These are phyloP conservation scores for Potamilus streckersoni DNA, from an alignment of 1,140 invertebrate genomes.

Conservation along the genomic window DNA sequence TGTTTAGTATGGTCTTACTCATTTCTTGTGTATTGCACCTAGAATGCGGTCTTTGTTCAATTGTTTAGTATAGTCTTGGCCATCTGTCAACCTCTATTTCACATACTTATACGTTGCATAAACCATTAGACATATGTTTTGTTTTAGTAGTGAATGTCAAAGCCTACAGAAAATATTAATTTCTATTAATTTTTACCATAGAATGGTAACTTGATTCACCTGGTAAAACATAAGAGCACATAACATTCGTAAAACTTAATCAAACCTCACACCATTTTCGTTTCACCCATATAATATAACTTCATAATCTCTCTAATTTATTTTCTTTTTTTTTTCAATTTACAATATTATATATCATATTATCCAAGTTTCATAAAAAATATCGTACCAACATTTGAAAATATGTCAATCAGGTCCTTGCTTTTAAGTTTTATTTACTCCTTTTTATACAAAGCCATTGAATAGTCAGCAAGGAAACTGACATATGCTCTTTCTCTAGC, in stretches of 20 bases:
- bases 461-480: too few relatives aligned
- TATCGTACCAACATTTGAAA: too few relatives aligned
- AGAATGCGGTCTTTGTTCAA: too few relatives aligned
- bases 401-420: too few relatives aligned
- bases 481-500: too few relatives aligned
- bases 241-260: not conserved
- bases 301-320: not conserved
- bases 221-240: not conserved
- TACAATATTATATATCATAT: too few relatives aligned
- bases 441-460: too few relatives aligned
- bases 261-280: not conserved
- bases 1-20: too few relatives aligned
- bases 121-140: not conserved
- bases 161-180: not conserved
- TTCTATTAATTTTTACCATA: conserved; percentile 1
- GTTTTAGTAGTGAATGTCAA: not conserved
- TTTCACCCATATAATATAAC: conserved; percentile 2
- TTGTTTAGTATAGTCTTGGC: too few relatives aligned
- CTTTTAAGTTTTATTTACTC: too few relatives aligned
- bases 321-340: not conserved
- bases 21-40: too few relatives aligned
- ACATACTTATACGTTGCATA: not conserved
- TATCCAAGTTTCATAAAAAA: too few relatives aligned
- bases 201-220: not conserved
- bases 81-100: conserved; percentile 1